Base-by-base conservation (phyloP, 2,797 vertebrate genomes). In the Gallirallus australis region DNA sequence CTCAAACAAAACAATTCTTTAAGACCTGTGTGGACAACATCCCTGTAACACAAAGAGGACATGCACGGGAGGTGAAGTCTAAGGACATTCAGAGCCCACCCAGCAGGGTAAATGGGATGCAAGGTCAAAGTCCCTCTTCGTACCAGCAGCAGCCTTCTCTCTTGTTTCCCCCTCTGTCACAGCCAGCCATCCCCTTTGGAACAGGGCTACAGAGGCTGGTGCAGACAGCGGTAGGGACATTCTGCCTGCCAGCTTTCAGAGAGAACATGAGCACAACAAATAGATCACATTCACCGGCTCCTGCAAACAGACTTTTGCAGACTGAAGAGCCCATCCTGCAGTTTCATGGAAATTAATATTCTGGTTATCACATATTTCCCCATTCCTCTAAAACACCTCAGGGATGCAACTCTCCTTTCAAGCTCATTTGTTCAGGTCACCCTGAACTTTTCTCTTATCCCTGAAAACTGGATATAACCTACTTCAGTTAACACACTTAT, bases 91-190 rank as follows among this genome's bases (percentile, higher is more conserved):
- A 82, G 47, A 79, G 30, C 3, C 19, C 59, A 66, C 7, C 27
- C 68, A 73, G 56, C 40, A 68, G 4, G 16, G 4, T 80, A 71
- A 50, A 31, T 11, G 39, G 72, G 37, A 53, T n/a, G n/a, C 5
- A 2, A 11, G 0, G 63, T 17, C 53, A 73, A 76, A 90, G 37
- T 8, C 25, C 8, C 31, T 90, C 13, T 1, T 1, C 20, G 31
- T 16, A 39, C 30, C 42, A 83, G 28, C 33, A 81, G 21, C 1
- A 31, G 18, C 16, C 37, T 54, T 11, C 27, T 57, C 56, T 37
- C 14, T 2, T 27, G 18, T 2, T 56, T 10, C 31, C 53, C 5
- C 39, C 17, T 45, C 19, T 15, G 9, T 24, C 1, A 0, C 7
- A 63, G 40, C 39, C 42, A 50, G 33, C 5, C 20, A 9, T 7